Conservation (phyloP, 2,797 vertebrate species). For the Acrossocheilus wenchowensis region DNA sequence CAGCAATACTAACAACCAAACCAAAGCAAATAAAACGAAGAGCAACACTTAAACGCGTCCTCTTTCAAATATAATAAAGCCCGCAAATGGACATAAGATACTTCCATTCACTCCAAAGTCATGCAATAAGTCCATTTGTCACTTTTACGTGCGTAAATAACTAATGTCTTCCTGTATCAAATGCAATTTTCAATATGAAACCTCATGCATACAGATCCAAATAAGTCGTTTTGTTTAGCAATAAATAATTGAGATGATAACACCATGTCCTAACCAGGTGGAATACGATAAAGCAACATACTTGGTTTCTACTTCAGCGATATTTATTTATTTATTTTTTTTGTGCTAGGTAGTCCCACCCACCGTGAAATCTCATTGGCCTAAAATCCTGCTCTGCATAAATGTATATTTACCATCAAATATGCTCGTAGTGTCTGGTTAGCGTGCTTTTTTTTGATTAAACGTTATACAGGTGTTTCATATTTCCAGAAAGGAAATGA, state of each 20-base stretch:
- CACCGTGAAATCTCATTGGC: not conserved
- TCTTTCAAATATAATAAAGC: conserved; percentile 14
- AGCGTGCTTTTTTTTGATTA: conserved; percentile 28
- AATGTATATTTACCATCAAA: conserved; percentile 2
- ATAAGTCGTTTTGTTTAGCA: conserved; percentile 60
- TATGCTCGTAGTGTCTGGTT: not conserved
- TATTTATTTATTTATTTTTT: too few species aligned
- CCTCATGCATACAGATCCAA: conserved; percentile 43
- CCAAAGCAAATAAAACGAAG: conserved; percentile 66
- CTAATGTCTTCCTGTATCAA: conserved; percentile 78
- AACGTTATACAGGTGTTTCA: not conserved
- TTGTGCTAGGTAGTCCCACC: not conserved
- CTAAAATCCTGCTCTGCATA: not conserved
- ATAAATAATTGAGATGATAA: conserved; percentile 53
- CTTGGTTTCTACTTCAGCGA: not conserved
- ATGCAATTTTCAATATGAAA: conserved; percentile 30
- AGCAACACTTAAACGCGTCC: conserved; percentile 26
- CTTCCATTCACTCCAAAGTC: conserved; percentile 15
- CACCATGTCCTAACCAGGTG: not conserved
- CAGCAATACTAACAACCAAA: conserved; percentile 70
- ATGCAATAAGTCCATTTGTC: conserved; percentile 54
- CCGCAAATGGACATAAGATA: not conserved
- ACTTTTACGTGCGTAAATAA: conserved; percentile 54
- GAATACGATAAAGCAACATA: not conserved
- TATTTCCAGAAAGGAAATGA: conserved; percentile 21